These are phyloP conservation scores for Catharus ustulatus DNA, from an alignment of 2,797 vertebrate species.

Conservation along the genomic window DNA sequence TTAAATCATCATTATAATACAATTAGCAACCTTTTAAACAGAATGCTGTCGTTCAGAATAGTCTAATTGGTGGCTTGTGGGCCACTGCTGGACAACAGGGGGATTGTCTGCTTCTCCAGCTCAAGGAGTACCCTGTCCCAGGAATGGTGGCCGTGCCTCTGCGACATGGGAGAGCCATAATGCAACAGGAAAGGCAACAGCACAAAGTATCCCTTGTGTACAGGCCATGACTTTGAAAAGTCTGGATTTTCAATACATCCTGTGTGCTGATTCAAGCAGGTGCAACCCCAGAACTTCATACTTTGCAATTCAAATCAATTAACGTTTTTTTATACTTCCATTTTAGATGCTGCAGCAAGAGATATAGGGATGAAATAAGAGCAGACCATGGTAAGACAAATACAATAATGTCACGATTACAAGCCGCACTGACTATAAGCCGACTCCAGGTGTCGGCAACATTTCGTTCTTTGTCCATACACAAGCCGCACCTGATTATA, in stretches of 20 bases:
- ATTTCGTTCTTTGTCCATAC: too few relatives aligned
- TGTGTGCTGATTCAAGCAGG: background rate
- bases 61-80: background rate
- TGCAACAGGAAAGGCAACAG: background rate
- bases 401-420: too few relatives aligned
- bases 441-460: too few relatives aligned
- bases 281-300: background rate
- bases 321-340: background rate
- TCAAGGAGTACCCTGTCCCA: background rate
- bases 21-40: conserved; percentile 11
- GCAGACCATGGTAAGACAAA: background rate
- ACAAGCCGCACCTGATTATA: too few relatives aligned
- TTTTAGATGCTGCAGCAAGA: background rate
- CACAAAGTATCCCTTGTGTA: conserved; percentile 36
- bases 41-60: background rate
- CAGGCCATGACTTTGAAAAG: background rate
- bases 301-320: background rate
- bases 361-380: background rate
- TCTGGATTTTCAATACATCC: background rate
- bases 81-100: background rate
- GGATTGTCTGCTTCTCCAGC: background rate
- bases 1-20: background rate
- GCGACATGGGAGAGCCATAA: background rate
- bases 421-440: too few relatives aligned
- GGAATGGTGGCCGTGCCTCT: background rate